Base-by-base conservation (phyloP, 2,888 invertebrate genomes). In the Leucozona laternaria region DNA sequence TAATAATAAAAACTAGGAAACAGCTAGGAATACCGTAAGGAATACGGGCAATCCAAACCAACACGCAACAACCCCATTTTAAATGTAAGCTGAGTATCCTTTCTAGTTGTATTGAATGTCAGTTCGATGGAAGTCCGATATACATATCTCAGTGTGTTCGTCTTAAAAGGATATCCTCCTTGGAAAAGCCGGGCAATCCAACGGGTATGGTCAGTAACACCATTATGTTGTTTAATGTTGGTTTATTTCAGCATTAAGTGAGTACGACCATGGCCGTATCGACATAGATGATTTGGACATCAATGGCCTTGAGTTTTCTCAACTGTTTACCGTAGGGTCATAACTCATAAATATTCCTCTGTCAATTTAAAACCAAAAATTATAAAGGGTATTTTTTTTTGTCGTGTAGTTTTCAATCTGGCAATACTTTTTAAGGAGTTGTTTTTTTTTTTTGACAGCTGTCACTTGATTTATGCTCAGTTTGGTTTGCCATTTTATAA, bases 81-180 rank as follows among this genome's bases (percentile, higher is more conserved):
- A 4, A n/a, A 11, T 53, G 5, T 31, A 15, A 15, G 13, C 8
- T 15, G 28, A 34, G 62, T 71, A 48, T 48, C 57, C 40, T 25
- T 43, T 15, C 37, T 25, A 25, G 50, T 53, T 60, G 60, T 45
- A 79, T 79, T 50, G 66, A 75, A 84, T 79, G 76, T 43, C 79
- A 75, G 53, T 79, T 11, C 64, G 25, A 71, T 79, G 64, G 48
- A 71, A 75, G 50, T 79, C n/a, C 64, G 25, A 71, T 76, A 84
- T 84, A 17, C 17, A 84, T 84, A 17, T 45, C 76, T 20, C 48
- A 50, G 43, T 10, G 20, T 40, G 45, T 8, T 57, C 50, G 73
- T 58, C 79, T 55, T 84, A 53, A 84, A 79, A 76, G 76, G 75
- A 79, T 84, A 70, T 79, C 64, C 79, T 71, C 68, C 70, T 64